These are phyloP conservation scores for Phrixothrix hirtus DNA, from an alignment of 2,888 invertebrate genomes.

Conservation along the genomic window DNA sequence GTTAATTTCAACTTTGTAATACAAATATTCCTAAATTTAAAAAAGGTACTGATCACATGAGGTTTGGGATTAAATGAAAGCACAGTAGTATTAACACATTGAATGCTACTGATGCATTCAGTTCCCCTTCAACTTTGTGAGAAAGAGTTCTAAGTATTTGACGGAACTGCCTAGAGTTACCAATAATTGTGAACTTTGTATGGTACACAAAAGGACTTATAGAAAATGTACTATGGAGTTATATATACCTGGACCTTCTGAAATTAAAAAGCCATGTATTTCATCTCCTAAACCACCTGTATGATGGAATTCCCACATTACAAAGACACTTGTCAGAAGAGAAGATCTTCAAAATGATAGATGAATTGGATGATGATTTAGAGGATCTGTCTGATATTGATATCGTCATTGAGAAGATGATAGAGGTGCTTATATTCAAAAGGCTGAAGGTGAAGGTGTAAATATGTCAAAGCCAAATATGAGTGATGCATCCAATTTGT, in stretches of 20 bases:
- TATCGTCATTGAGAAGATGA: neutral
- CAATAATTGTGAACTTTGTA: neutral
- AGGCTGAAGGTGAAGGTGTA: neutral
- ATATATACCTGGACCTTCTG: neutral
- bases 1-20: too few relatives aligned
- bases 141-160: conserved; percentile 1
- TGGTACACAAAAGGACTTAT: neutral
- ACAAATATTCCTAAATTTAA: too few relatives aligned
- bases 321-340: conserved; percentile 1
- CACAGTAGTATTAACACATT: too few relatives aligned
- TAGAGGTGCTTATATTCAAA: neutral
- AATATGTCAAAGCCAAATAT: neutral
- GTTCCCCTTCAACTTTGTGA: neutral
- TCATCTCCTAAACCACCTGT: neutral
- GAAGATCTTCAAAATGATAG: neutral
- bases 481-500: neutral
- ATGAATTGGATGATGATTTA: neutral
- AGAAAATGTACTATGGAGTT: neutral
- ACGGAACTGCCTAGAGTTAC: neutral
- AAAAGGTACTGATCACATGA: too few relatives aligned
- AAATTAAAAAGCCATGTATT: neutral
- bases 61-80: too few relatives aligned
- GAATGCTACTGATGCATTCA: neutral
- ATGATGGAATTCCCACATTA: neutral
- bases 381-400: neutral